These are phyloP conservation scores for Ochotona curzoniae DNA, from an alignment of 2,113 vertebrate genomes.

Conservation along the genomic window DNA sequence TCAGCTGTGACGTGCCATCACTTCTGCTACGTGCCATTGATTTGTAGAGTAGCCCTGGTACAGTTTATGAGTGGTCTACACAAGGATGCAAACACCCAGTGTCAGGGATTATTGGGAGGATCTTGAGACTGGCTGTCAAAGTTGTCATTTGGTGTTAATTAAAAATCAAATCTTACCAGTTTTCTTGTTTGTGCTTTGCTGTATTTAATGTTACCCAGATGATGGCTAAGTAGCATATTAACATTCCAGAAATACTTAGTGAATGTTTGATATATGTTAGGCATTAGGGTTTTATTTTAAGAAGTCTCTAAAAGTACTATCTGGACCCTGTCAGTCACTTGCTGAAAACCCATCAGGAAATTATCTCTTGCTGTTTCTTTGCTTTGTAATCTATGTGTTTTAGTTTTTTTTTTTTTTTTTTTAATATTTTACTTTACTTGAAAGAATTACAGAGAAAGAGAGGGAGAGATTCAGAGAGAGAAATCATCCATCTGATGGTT, in stretches of 20 bases:
- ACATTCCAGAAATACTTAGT: conserved; percentile 39
- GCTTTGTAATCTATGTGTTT: neutral
- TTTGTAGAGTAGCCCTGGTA: neutral
- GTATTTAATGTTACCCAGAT: conserved; percentile 23
- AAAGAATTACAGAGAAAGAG: too few species aligned
- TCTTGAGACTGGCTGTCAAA: neutral
- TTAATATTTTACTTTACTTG: too few species aligned
- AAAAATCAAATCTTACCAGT: neutral
- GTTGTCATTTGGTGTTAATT: neutral
- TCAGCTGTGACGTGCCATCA: neutral
- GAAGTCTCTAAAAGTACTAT: neutral
- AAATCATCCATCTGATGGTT: too few species aligned
- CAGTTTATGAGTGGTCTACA: neutral
- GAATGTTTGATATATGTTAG: neutral
- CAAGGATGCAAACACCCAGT: neutral
- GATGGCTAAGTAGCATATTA: neutral
- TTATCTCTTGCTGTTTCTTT: neutral
- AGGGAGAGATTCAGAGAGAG: too few species aligned
- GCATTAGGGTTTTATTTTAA: conserved; percentile 45
- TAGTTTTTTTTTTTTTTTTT: too few species aligned
- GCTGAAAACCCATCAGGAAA: neutral
- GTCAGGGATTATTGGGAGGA: neutral
- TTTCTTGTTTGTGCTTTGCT: conserved; percentile 42
- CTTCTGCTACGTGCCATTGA: neutral
- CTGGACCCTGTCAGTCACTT: neutral